These are phyloP conservation scores for Potamilus streckersoni DNA, from an alignment of 1,140 invertebrate genomes.

Conservation along the genomic window DNA sequence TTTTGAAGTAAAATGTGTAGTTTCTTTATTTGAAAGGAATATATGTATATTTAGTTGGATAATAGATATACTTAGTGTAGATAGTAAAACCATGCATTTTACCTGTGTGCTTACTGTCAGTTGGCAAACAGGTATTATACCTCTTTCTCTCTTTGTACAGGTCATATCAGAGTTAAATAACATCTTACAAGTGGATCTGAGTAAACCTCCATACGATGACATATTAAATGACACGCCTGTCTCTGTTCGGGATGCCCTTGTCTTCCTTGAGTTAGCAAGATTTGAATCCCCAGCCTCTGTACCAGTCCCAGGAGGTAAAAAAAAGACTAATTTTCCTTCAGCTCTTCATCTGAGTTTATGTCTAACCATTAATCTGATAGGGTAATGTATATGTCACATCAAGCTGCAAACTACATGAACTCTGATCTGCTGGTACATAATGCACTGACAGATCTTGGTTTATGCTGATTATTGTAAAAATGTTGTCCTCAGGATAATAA, in stretches of 20 bases:
- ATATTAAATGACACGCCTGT: conserved; percentile 57
- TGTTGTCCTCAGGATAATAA: too few species aligned
- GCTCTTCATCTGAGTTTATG: too few species aligned
- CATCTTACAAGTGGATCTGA: conserved; percentile 56
- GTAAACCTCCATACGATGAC: conserved; percentile 43
- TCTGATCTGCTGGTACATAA: too few species aligned
- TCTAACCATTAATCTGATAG: too few species aligned
- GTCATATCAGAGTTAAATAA: conserved; percentile 45
- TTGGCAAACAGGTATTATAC: neutral
- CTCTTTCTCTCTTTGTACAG: conserved; percentile 17
- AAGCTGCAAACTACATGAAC: too few species aligned
- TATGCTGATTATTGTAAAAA: too few species aligned
- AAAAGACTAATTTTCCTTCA: too few species aligned
- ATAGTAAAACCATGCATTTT: neutral
- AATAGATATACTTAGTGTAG: neutral
- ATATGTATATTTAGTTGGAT: neutral
- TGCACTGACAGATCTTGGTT: too few species aligned
- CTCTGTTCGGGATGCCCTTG: conserved; percentile 65
- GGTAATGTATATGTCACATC: too few species aligned
- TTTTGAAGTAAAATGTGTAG: too few species aligned
- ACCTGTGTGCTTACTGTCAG: neutral
- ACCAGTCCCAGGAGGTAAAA: conserved; percentile 22
- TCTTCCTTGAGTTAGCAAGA: conserved; percentile 47
- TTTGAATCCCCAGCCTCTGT: conserved; percentile 29
- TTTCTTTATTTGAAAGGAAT: too few species aligned